Evolutionary conservation across 2,113 vertebrate genomes (phyloP).

Genomic region (Empidonax traillii): DNA sequence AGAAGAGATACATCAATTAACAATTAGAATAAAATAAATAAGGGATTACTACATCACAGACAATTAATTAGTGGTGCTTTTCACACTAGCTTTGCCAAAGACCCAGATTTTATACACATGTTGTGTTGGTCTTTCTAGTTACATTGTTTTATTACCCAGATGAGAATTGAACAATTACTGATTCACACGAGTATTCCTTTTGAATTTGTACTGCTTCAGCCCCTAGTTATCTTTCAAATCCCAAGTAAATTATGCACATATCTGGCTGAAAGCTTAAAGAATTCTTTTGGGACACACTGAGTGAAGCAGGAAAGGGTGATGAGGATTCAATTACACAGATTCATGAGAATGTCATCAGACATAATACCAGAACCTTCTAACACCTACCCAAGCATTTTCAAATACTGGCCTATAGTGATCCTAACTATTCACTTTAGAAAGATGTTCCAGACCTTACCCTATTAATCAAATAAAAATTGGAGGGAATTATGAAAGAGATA

Average conservation of each 20-base stretch:
- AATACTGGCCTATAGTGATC: neutral
- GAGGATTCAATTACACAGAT: neutral
- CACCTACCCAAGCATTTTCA: neutral
- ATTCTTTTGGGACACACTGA: neutral
- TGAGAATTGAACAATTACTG: neutral
- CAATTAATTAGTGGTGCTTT: neutral
- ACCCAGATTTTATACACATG: neutral
- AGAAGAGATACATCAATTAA: neutral
- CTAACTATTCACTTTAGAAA: neutral
- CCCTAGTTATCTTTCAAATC: neutral
- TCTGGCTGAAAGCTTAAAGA: neutral
- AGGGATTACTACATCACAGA: neutral
- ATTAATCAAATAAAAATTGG: neutral
- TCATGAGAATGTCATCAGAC: neutral
- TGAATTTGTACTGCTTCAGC: neutral
- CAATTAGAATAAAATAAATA: neutral
- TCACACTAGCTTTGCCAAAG: neutral
- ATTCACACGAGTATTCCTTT: neutral
- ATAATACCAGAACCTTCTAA: neutral
- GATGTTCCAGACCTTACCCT: neutral
- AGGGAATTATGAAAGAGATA: neutral
- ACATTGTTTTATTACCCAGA: neutral
- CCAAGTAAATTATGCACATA: neutral
- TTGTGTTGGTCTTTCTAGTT: neutral
- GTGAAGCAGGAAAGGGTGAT: neutral